Evolutionary conservation across 2,113 vertebrate species (phyloP).

Genomic region (Phyllopteryx taeniolatus): DNA sequence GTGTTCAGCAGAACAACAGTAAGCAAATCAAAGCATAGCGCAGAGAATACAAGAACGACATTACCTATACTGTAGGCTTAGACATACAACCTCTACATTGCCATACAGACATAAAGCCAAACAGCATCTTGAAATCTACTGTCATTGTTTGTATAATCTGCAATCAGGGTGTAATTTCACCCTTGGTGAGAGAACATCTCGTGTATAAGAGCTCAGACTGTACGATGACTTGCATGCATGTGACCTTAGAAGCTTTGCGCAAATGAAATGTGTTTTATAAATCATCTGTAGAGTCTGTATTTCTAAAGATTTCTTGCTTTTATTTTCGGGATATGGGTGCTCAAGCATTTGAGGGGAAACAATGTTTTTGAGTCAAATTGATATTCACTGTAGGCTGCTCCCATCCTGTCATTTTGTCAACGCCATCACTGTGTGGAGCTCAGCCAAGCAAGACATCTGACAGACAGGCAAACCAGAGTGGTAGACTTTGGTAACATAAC

Average conservation of each 20-base stretch:
- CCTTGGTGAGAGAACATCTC: not conserved
- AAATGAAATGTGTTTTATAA: slow-evolving; percentile 11
- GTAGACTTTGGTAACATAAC: slow-evolving; percentile 70
- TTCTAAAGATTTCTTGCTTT: slow-evolving; percentile 14
- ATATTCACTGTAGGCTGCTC: slow-evolving; percentile 67
- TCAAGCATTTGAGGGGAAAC: slow-evolving; percentile 49
- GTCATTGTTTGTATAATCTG: not conserved
- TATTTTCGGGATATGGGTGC: slow-evolving; percentile 26
- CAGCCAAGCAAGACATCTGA: slow-evolving; percentile 72
- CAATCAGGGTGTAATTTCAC: slow-evolving; percentile 13
- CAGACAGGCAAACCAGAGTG: slow-evolving; percentile 71
- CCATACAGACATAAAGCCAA: not conserved
- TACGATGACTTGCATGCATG: slow-evolving; percentile 15
- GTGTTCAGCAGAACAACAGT: not conserved
- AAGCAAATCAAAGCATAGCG: slow-evolving; percentile 5
- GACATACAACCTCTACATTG: not conserved
- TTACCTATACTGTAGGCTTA: slow-evolving; percentile 1
- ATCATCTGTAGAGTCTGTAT: slow-evolving; percentile 1
- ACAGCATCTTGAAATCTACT: slow-evolving; percentile 7
- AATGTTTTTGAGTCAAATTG: slow-evolving; percentile 66
- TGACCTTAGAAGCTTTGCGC: slow-evolving; percentile 12
- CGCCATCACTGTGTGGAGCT: slow-evolving; percentile 66
- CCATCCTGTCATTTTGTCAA: slow-evolving; percentile 76
- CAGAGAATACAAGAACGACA: slow-evolving; percentile 5
- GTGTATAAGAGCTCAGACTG: slow-evolving; percentile 2